Conservation (phyloP, 2,797 vertebrate species). For the Chiroxiphia lanceolata region DNA sequence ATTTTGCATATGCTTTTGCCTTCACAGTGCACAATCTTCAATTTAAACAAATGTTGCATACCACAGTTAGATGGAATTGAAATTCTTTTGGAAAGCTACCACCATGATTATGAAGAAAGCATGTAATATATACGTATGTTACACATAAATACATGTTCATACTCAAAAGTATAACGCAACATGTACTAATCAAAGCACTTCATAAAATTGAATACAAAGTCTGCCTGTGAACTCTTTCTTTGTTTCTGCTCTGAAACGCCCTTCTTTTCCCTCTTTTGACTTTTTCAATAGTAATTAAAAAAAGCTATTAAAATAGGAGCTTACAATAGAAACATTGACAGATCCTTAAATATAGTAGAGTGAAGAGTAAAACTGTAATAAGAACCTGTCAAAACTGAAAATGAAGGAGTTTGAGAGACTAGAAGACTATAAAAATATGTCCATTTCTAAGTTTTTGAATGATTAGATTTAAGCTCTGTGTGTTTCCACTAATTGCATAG, state of each 20-base stretch:
- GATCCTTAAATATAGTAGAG: neutral
- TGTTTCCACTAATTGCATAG: neutral
- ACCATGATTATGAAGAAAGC: neutral
- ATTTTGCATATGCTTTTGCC: neutral
- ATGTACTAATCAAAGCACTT: neutral
- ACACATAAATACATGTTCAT: neutral
- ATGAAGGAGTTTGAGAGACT: neutral
- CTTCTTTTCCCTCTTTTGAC: neutral
- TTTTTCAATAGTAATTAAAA: neutral
- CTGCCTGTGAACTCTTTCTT: neutral
- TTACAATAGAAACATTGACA: neutral
- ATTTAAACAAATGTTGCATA: neutral
- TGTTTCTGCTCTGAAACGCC: neutral
- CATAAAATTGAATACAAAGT: neutral
- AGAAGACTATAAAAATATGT: neutral
- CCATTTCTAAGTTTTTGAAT: neutral
- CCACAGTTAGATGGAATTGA: neutral
- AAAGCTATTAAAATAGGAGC: neutral
- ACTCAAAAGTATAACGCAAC: neutral
- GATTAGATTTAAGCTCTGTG: neutral
- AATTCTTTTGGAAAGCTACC: neutral
- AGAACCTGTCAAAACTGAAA: conserved; percentile 22
- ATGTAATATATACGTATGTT: neutral
- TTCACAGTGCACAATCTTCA: neutral
- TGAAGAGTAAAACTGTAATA: neutral